Conservation (phyloP, 2,888 invertebrate genomes). For the Lepidonotus clava region DNA sequence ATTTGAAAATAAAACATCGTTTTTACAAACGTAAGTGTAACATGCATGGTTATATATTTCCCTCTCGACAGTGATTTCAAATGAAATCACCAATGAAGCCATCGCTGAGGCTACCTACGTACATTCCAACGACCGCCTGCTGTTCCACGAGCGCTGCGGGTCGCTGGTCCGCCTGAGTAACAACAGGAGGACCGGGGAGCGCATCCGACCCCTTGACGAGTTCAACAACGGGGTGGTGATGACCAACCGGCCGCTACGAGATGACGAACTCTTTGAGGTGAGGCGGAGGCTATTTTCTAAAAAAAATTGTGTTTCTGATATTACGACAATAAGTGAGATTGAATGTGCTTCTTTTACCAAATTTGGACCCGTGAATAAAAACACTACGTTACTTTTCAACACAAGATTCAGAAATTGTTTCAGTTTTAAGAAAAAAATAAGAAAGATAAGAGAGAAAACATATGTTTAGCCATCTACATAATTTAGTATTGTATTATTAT, state of each 20-base stretch:
- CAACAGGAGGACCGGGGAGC: constrained; percentile 75
- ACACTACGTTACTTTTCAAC: no score
- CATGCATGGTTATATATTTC: background rate
- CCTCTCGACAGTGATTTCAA: constrained; percentile 70
- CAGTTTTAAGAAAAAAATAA: no score
- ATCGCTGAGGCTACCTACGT: constrained; percentile 62
- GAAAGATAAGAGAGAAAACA: no score
- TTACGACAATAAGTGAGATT: no score
- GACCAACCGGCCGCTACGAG: constrained; percentile 78
- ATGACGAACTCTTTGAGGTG: constrained; percentile 80
- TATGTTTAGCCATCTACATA: no score
- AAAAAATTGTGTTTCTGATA: no score
- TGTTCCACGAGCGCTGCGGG: constrained; percentile 94
- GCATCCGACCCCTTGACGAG: constrained; percentile 78
- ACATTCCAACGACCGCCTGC: constrained; percentile 74
- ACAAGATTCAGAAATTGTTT: no score
- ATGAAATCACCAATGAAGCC: constrained; percentile 73
- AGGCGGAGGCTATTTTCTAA: no score
- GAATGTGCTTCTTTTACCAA: no score
- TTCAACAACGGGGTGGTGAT: constrained; percentile 81
- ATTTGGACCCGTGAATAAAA: no score
- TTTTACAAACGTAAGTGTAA: background rate
- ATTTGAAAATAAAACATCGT: no score
- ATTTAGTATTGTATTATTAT: no score
- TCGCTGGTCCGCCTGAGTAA: constrained; percentile 87